Evolutionary conservation across 2,888 invertebrate species (phyloP), one percentile per base, ranked within the genome.

Genomic region (Seira ritae): DNA sequence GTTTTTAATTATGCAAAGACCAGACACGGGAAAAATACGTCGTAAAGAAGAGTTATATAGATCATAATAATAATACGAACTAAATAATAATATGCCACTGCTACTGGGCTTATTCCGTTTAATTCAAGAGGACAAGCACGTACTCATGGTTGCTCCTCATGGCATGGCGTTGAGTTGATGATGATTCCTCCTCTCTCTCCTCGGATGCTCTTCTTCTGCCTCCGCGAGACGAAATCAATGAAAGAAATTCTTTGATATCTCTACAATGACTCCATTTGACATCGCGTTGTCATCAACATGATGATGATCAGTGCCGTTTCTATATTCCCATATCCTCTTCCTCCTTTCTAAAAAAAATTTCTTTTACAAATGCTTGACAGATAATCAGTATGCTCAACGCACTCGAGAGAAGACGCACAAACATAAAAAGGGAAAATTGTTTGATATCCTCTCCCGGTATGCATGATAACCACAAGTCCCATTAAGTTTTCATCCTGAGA

Each of bases 1-100:
- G 89, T 87, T 89, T 89, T 89, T 89, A 89, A 89, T 89, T 89
- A 89, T 89, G 86, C 86, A 87, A 86, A 84, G 87, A 88, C 85
- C 71, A 76, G 82, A 80, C 84, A 78, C 84, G 80, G 84, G 76
- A 55, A 55, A 71, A 71, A 50, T 22, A 23, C 10, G n/a, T 71
- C 24, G 69, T 65, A 24, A 37, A 42, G 15, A 69, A 12, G 10
- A 20, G 19, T 55, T 62, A 55, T 62, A 42, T 17, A 77, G 37
- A 62, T 70, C 22, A 50, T 68, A 77, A 62, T 70, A 77, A 62
- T 70, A 70, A 76, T 55, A 20, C 46, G 19, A 22, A 55, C 67
- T 22, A 42, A 23, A 50, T 46, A 73, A 68, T 62, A 12, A 62
- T 62, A 62, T 62, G 62, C 65, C 37, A 77, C 75, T 62, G 71